Evolutionary conservation across 2,113 vertebrate genomes (phyloP), one percentile per base, ranked within the genome.

Genomic region (Mesitornis unicolor): DNA sequence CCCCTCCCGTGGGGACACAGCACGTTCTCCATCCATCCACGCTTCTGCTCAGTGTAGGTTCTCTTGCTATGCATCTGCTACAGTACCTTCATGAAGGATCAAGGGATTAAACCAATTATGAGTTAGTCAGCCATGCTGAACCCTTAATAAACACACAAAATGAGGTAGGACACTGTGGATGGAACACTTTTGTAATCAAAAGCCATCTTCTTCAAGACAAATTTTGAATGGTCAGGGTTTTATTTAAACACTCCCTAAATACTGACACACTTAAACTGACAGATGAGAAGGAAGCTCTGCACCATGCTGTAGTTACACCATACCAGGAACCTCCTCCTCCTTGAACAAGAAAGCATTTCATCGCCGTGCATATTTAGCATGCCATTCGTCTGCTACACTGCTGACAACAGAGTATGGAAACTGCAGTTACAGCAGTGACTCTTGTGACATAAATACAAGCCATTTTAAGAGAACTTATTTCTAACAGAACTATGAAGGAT

Each of bases 1-100:
- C 38, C 48, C 42, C 16, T 26, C 17, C 40, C 1, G 3, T 1
- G 1, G 7, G 28, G 45, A 48, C 1, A 9, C 11, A 47, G 75
- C 31, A 13, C 29, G 5, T 1, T 13, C 31, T 13, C 8, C 59
- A 25, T 8, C 36, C 25, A 5, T 4, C 8, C n/a, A n/a, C n/a
- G n/a, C 68, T 11, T 36, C 21, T 11, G 13, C 11, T 24, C 53
- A 13, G 17, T 0, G 10, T 2, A 28, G 61, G 7, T 29, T n/a
- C 53, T 51, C 53, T 2, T 43, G 40, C 45, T 28, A 2, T 10
- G 8, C 36, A 7, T 18, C 50, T n/a, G 28, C 17, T 11, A 10
- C 1, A 21, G 36, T 5, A 26, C 40, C 51, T 42, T 9, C 45
- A 11, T 2, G 1, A 43, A 59, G 35, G 50, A 35, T 18, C 71